Evolutionary conservation across 2,888 invertebrate species (phyloP), one percentile per base, ranked within the genome.

Genomic region (Drosophila algonquin): DNA sequence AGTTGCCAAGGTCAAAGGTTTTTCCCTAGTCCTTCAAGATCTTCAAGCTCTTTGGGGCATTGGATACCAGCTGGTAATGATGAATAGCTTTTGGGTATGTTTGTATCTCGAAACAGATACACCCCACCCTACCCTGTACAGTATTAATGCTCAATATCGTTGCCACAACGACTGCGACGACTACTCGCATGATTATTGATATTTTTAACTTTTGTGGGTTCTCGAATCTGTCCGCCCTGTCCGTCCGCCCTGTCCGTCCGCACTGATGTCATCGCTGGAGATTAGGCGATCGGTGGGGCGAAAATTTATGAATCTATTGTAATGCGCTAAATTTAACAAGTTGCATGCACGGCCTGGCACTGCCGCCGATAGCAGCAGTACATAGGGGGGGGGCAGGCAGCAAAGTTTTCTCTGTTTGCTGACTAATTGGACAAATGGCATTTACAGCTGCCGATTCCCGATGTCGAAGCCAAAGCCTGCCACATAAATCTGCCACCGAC

Each of bases 401-500:
- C 21, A 27, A 45, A 27, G 56, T 50, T 71, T 46, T 71, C 71
- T 56, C 44, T 53, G 69, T 6, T 46, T 59, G 70, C 79, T 81
- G 83, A 84, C 83, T 84, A 83, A 83, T 83, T 83, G 83, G 83
- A 84, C 83, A 84, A 84, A 84, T 84, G 80, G 80, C 86, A 83
- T 86, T 83, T 86, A 84, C 86, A 86, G 87, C 86, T 84, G 83
- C 83, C 72, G 74, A 53, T 40, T 54, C 58, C 58, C 67, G 40
- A 18, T 12, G 3, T 21, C 24, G 27, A 27, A 21, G 44, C 30
- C 30, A 55, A 32, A 51, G 65, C 57, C 65, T 65, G 73, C 73
- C 73, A 73, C 73, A 73, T 73, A 73, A 73, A 73, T 73, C 85
- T 82, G 74, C 65, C 75, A 72, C 64, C 82, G 80, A 64, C 72